Base-by-base conservation (phyloP, 1,140 invertebrate species). In the Cataglyphis hispanica region DNA sequence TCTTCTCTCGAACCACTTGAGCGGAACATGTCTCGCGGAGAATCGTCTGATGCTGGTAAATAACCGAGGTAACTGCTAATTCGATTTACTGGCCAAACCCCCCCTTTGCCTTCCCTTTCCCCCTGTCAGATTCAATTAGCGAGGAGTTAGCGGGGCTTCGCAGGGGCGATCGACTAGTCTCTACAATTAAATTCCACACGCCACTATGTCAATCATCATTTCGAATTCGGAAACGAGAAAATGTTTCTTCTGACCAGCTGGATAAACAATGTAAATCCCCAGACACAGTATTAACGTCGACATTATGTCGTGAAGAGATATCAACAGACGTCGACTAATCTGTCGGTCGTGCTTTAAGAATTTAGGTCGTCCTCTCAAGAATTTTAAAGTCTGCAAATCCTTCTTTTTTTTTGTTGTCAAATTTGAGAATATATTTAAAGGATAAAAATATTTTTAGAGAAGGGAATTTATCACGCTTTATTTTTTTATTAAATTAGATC, bases 31-130 rank as follows among this genome's bases (percentile, higher is more conserved):
- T 80, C 69, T 60, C 74, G 70, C 84, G 50, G 74, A 72, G 87
- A 87, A 85, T 89, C 80, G 81, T 81, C 86, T 67, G 86, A 83
- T 78, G 75, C 89, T 61, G 88, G 89, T 90, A 89, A 90, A 90
- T 86, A 90, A 87, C 88, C 88, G 76, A 76, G 88, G 67, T 83
- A 89, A 90, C 86, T 83, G 81, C 86, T 90, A 89, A 90, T 87
- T 90, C 89, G 67, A 90, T 90, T 90, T 90, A 58, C 83, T 25
- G n/a, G 27, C 75, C 85, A 61, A 50, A 31, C 31, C 78, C 66
- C 66, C 74, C 61, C 13, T 50, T 50, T 19, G 27, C 7, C 10
- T 16, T 19, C 43, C 58, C 58, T 37, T 37, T 37, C 31, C 31
- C 88, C 46, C 78, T 63, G 86, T 85, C 83, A 77, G 87, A 90